Percentiles rank a stretch among this genome's conserved stretches.
Evolutionary conservation across 2,797 vertebrate species (phyloP).

Genomic region (Myiothlypis chrysogaster): DNA sequence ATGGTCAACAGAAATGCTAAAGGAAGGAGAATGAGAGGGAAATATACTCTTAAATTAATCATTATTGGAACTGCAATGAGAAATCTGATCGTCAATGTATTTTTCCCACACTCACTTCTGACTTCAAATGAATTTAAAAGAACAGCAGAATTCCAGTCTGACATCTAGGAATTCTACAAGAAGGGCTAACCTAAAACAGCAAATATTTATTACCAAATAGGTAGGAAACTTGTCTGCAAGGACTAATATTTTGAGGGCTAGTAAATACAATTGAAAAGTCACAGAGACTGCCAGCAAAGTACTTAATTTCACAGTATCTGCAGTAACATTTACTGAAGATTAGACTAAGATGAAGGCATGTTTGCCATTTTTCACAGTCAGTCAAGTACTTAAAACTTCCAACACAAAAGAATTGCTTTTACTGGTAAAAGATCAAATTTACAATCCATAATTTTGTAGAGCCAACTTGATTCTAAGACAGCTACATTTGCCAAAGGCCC

Average conservation of each 20-base stretch:
- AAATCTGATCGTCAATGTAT: background rate
- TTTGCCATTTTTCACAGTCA: background rate
- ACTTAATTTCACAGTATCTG: background rate
- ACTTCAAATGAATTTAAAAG: background rate
- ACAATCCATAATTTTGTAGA: background rate
- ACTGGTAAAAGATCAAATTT: background rate
- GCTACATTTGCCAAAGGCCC: background rate
- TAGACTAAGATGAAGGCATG: background rate
- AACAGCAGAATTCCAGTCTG: background rate
- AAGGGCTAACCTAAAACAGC: background rate
- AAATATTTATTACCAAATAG: background rate
- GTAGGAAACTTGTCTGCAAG: background rate
- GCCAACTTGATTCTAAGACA: background rate
- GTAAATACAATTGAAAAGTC: background rate
- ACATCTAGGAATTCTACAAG: background rate
- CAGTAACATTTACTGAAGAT: background rate
- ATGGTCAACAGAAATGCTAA: background rate
- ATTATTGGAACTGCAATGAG: background rate
- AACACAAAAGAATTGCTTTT: background rate
- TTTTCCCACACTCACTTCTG: background rate
- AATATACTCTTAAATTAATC: background rate
- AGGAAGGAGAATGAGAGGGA: background rate
- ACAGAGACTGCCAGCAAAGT: background rate
- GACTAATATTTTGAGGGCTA: background rate
- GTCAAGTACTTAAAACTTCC: background rate